Evolutionary conservation across 1,140 invertebrate genomes (phyloP), one percentile per base, ranked within the genome.

Genomic region (Drosophila jambulina): DNA sequence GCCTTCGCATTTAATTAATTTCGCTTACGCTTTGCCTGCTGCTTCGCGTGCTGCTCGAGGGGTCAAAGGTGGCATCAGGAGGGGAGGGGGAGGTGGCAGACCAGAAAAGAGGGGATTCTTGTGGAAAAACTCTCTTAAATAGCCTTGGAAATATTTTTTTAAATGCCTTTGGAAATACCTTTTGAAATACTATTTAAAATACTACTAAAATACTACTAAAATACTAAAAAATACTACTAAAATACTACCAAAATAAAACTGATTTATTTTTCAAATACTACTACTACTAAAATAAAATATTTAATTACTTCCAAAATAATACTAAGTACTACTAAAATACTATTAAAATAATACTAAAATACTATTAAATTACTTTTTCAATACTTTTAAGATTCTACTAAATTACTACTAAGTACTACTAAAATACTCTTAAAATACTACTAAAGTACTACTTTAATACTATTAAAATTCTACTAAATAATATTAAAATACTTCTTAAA

Each of bases 1-100:
- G 62, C 75, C 56, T 68, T 79, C 67, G 63, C 62, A 60, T 86
- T 87, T 86, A 86, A 86, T 86, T 86, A 86, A 86, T 86, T 86
- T 86, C 60, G 61, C 78, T 76, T 64, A 58, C 45, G 53, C 54
- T 78, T 63, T 63, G 42, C 48, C 19, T 51, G 59, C 59, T 68
- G 65, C 36, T 81, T 75, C 74, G 75, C 63, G 71, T 67, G 36
- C 25, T 34, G 40, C 36, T 40, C 15, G 46, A 23, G 42, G 61
- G 56, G 23, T 54, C 38, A 70, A 46, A 32, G 38, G 29, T 23
- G 48, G 62, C 21, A 17, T 5, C 0, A 10, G 34, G 4, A 5
- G 29, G 15, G 23, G 34, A 4, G 4, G 53, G 19, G 7, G 0
- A 17, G 38, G 59, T 45, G 42, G 36, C 15, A 43, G 51, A 8